Evolutionary conservation across 2,113 vertebrate genomes (phyloP), one percentile per base, ranked within the genome.

Genomic region (Eudyptes chrysolophus): DNA sequence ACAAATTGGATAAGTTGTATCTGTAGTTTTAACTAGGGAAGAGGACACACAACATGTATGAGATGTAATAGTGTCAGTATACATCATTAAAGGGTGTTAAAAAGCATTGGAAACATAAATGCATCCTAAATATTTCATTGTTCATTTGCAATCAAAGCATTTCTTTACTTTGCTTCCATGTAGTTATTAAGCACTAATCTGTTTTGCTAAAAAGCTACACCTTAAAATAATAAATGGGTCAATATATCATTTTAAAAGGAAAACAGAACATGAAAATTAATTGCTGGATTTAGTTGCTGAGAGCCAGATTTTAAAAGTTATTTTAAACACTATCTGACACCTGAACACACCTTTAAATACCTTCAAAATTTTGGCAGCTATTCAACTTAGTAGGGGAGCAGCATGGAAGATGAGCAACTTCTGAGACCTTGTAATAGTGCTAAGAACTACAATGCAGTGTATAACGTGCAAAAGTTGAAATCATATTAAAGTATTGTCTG

Each of bases 191-290:
- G 48, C 21, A 46, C 62, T 89, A 48, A 89, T 29, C 58, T 70
- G 38, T 90, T 90, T 74, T 80, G 26, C 40, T 78, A 40, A 90
- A 84, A 75, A 55, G 16, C 52, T 93, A 14, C 9, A 36, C 10
- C 26, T 89, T 78, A 64, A 84, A 90, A 88, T 90, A 84, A 87
- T 76, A 55, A 90, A 62, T 80, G 34, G 30, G 38, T 91, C 69
- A 86, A 71, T 86, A 81, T 68, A 27, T 42, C 3, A 18, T 84
- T 97, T 52, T 72, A 27, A 95, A 81, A 71, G 17, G 25, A 11
- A 92, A 74, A 87, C 70, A 49, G 2, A 32, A 11, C 18, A 51
- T 57, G 46, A 49, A 72, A 77, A 91, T 61, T 81, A 91, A 78
- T 55, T 52, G 64, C 55, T 44, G 82, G 48, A 66, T 84, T 64